Evolutionary conservation across 64 coral and sea anemone genomes (phyloP), one percentile per base, ranked within the genome.

Genomic region (Cladopsammia gracilis): DNA sequence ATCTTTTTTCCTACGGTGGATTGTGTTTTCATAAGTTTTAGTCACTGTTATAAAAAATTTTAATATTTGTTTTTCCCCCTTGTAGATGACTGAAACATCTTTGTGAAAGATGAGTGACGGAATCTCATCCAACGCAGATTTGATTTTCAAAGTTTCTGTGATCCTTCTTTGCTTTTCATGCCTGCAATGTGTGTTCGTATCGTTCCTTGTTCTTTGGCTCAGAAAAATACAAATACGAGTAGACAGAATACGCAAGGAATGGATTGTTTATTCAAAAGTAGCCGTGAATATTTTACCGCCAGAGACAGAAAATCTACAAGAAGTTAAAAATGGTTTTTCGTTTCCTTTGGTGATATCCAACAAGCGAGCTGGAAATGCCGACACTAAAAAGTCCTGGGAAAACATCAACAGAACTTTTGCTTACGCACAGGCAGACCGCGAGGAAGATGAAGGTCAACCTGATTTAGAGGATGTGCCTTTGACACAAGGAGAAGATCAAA

Each of bases 371-470:
- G 80, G 8, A 67, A 64, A 49, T 49, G 48, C 80, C 18, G 80
- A 68, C 15, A 14, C 20, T 14, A 19, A 22, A 3, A 67, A 84
- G 6, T 13, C 80, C 19, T 84, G 60, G 80, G 49, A 67, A 67
- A 19, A 67, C 10, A 84, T 84, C 7, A 18, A 65, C 61, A 84
- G 80, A 84, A 64, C 60, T 23, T 84, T 84, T 23, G 80, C 60
- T 48, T 84, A 84, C 22, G 18, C 80, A 67, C 15, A 48, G 44
- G 72, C 10, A 6, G 80, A 66, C 5, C 58, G 12, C 10, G 56
- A 34, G 6, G 80, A 67, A 49, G 34, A 34, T 26, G 42, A 16
- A 14, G 15, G 15, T 19, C 58, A 19, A 4, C 42, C 58, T 60
- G 26, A 7, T 11, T 7, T 1, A 22, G 58, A 61, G 20, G 18